Conservation (phyloP, 2,888 invertebrate species). For the Poecilus cupreus region DNA sequence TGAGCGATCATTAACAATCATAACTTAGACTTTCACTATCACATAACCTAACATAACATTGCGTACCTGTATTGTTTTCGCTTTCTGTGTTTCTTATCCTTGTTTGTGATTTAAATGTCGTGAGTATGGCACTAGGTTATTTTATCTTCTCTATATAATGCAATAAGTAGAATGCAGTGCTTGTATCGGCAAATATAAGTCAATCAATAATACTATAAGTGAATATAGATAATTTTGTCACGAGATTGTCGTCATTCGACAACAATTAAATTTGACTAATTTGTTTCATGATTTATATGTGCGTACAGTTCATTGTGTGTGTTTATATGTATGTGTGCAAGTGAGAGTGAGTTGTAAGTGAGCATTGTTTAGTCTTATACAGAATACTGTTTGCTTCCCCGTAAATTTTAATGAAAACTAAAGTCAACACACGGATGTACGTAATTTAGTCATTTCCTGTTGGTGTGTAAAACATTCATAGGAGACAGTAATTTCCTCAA, state of each 20-base stretch:
- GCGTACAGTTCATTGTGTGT: too few species aligned
- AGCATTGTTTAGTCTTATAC: background rate
- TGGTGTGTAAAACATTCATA: background rate
- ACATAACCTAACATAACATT: background rate
- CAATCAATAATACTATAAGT: background rate
- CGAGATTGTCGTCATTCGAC: background rate
- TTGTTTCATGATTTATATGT: too few species aligned
- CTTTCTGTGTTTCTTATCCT: background rate
- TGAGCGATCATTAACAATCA: conserved; percentile 34
- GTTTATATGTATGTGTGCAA: too few species aligned
- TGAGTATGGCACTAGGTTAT: too few species aligned
- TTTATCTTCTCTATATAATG: too few species aligned
- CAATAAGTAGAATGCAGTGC: background rate
- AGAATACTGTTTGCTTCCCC: background rate
- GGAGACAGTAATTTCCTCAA: background rate
- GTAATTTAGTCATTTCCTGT: conserved; percentile 23
- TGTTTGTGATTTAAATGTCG: background rate
- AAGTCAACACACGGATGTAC: conserved; percentile 16
- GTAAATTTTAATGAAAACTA: background rate
- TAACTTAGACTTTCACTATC: background rate
- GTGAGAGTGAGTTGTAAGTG: background rate
- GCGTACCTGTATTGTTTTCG: background rate
- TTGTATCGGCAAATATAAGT: background rate
- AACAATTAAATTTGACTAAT: too few species aligned
- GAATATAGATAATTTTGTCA: background rate